Evolutionary conservation across 1,140 invertebrate species (phyloP).

Genomic region (Manduca sexta): DNA sequence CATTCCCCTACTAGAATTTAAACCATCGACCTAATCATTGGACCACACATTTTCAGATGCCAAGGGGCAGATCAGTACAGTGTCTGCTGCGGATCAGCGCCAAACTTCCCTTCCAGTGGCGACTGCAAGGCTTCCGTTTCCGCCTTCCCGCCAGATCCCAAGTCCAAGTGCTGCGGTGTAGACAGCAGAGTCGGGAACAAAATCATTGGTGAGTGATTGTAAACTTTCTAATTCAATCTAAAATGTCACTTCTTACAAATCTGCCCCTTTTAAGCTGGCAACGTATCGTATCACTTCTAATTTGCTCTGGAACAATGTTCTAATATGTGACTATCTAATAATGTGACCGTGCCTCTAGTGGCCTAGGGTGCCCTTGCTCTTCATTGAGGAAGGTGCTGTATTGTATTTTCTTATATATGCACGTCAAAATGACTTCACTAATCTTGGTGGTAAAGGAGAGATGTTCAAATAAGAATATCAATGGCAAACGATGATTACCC

Average conservation of each 20-base stretch:
- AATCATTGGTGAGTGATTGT: slow-evolving; percentile 30
- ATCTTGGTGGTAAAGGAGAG: neutral
- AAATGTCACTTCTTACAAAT: too few relatives aligned
- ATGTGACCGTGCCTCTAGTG: too few relatives aligned
- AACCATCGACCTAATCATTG: neutral
- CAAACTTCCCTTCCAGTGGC: neutral
- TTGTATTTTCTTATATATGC: neutral
- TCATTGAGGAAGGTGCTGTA: neutral
- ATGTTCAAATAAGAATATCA: neutral
- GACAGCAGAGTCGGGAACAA: slow-evolving; percentile 26
- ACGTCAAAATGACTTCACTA: neutral
- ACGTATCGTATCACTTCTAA: too few relatives aligned
- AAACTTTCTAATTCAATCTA: too few relatives aligned
- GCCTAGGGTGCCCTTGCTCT: neutral
- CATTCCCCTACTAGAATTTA: neutral
- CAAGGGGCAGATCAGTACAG: slow-evolving; percentile 20
- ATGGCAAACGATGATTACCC: neutral
- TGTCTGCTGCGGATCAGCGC: slow-evolving; percentile 31
- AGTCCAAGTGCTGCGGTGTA: slow-evolving; percentile 31
- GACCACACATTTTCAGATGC: slow-evolving; percentile 22
- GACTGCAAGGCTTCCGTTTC: neutral
- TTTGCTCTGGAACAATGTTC: too few relatives aligned
- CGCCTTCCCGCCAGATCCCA: slow-evolving; percentile 22
- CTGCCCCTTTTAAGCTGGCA: too few relatives aligned
- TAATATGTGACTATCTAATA: too few relatives aligned